Percentiles rank a stretch among this genome's conserved stretches.
Evolutionary conservation across 2,797 vertebrate genomes (phyloP).

Genomic region (Pipistrellus pygmaeus): DNA sequence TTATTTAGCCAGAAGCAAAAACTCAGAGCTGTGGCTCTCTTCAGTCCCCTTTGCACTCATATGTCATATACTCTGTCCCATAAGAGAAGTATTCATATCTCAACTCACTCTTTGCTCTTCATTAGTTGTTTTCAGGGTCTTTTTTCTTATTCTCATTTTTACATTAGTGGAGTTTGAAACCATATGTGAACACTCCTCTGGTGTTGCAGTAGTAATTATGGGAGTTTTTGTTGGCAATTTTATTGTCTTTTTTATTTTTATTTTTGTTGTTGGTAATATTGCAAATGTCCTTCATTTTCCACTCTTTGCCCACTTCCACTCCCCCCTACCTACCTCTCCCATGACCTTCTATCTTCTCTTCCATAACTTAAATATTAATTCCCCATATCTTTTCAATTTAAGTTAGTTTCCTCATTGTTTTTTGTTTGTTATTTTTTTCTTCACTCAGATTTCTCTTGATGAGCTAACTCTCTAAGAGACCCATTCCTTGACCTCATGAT

Average conservation of each 20-base stretch:
- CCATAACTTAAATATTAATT: background rate
- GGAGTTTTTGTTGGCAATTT: background rate
- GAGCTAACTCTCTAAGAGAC: background rate
- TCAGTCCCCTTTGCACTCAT: background rate
- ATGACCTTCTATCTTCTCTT: background rate
- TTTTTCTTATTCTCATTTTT: background rate
- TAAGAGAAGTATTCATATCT: background rate
- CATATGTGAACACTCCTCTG: background rate
- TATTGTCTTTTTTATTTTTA: background rate
- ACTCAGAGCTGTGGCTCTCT: background rate
- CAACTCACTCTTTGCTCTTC: background rate
- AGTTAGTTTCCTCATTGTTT: background rate
- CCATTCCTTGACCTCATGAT: background rate
- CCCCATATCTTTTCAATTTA: background rate
- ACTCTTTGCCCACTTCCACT: background rate
- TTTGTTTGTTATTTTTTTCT: background rate
- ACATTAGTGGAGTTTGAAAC: background rate
- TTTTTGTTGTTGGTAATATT: background rate
- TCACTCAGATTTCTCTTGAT: background rate
- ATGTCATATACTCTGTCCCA: background rate
- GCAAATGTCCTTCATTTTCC: background rate
- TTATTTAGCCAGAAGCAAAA: background rate
- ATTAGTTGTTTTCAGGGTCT: background rate
- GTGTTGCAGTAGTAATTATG: background rate
- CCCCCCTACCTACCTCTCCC: fast-evolving